Conservation (phyloP, 2,888 invertebrate species). For the Gisinianus flammeolus region DNA sequence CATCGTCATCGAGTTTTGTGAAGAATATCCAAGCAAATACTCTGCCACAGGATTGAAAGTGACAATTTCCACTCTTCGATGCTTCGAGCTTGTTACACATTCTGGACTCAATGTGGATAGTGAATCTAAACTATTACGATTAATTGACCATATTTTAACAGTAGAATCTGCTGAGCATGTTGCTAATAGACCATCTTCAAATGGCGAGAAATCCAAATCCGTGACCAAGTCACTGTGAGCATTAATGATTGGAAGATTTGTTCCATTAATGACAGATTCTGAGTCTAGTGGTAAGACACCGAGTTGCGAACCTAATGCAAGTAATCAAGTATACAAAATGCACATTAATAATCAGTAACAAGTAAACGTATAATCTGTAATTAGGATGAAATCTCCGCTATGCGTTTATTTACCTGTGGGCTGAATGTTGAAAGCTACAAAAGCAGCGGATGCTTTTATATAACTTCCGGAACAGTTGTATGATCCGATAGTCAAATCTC, state of each 20-base stretch:
- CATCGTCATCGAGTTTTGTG: slow-evolving; percentile 78
- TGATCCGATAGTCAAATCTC: slow-evolving; percentile 89
- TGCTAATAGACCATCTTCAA: slow-evolving; percentile 88
- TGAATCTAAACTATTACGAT: slow-evolving; percentile 46
- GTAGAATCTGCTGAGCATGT: slow-evolving; percentile 71
- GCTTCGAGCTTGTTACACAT: slow-evolving; percentile 81
- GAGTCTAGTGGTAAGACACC: slow-evolving; percentile 87
- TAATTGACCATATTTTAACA: slow-evolving; percentile 60
- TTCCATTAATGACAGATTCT: slow-evolving; percentile 86
- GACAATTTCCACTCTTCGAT: slow-evolving; percentile 85
- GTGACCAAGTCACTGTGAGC: slow-evolving; percentile 90
- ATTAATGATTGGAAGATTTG: slow-evolving; percentile 76
- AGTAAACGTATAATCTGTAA: too few species aligned
- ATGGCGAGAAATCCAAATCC: slow-evolving; percentile 94
- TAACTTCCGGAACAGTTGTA: slow-evolving; percentile 95
- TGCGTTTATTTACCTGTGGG: slow-evolving; percentile 74
- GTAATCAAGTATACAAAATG: background rate
- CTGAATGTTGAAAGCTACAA: slow-evolving; percentile 96
- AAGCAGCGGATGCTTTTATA: slow-evolving; percentile 87
- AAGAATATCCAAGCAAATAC: slow-evolving; percentile 84
- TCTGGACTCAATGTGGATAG: slow-evolving; percentile 63
- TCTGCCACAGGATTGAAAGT: slow-evolving; percentile 91
- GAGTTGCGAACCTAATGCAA: slow-evolving; percentile 76
- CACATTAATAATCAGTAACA: too few species aligned
- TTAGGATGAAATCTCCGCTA: too few species aligned